Base-by-base conservation (phyloP, 2,888 invertebrate species). In the Therioaphis trifolii region DNA sequence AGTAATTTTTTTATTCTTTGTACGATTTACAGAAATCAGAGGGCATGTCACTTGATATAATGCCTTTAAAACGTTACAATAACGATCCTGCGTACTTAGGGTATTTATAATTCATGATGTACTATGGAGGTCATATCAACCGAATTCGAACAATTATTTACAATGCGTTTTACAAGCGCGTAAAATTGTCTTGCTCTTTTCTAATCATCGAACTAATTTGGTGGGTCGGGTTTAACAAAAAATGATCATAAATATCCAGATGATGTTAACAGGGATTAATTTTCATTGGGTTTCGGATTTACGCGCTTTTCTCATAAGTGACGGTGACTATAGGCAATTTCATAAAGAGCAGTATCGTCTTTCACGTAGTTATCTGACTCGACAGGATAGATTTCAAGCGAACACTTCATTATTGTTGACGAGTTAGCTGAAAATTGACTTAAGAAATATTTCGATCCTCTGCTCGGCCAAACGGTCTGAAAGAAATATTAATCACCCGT, bases 281-380 rank as follows among this genome's bases (percentile, higher is more conserved):
- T 69, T 55, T 35, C 15, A n/a, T 7, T 4, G 61, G 40, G 69
- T 40, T 52, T 79, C 55, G n/a, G 9, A 58, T 69, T 55, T 55
- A 55, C 15, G 3, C 18, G 49, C n/a, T 66, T 18, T 27, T 49
- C 29, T 58, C 1, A 15, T 49, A 24, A 78, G 21, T 68, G 18
- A 69, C 14, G n/a, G 55, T 69, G 35, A 68, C 66, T 49, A n/a
- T n/a, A 35, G 49, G 24, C n/a, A 27, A 69, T 69, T 79, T 79
- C 40, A n/a, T n/a, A 43, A 69, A 55, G 18, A 24, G 40, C n/a
- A 40, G 68, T 27, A 43, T 79, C 69, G 55, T 4, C 7, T 79
- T 69, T 68, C 78, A 69, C 18, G 66, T 18, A 66, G 74, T 75
- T 24, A 79, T 40, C 5, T 3, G 43, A 79, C 55, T 43, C 43